These are phyloP conservation scores for Scaptomyza reducta DNA, from an alignment of 2,888 invertebrate species.

Conservation along the genomic window DNA sequence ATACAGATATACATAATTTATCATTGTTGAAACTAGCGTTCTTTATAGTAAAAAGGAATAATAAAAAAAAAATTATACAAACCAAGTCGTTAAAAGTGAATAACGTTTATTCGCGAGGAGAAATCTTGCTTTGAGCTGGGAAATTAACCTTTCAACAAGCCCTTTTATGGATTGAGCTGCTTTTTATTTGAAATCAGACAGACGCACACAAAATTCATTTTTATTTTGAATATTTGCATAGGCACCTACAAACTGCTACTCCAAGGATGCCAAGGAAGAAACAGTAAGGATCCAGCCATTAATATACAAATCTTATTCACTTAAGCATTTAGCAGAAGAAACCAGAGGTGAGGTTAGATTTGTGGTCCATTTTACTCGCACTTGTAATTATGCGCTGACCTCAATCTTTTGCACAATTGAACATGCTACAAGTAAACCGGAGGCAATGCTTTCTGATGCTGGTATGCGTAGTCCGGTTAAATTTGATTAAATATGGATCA, in stretches of 20 bases:
- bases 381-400: conserved; percentile 94
- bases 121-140: background rate
- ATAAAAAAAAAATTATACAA: conserved; percentile 50
- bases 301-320: background rate
- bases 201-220: background rate
- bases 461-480: conserved; percentile 99
- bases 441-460: conserved; percentile 95
- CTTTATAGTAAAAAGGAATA: conserved; percentile 61
- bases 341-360: conserved; percentile 23
- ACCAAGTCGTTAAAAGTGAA: background rate
- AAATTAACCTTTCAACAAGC: background rate
- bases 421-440: conserved; percentile 91
- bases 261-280: conserved; percentile 5
- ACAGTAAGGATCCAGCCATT: background rate
- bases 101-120: background rate
- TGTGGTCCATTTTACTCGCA: conserved; percentile 85
- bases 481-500: conserved; percentile 86
- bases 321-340: background rate
- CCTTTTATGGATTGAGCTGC: no score
- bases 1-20: conserved; percentile 59
- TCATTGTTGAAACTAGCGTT: conserved; percentile 72
- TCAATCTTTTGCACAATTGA: conserved; percentile 99
- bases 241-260: conserved; percentile 8
- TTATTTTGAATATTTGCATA: conserved; percentile 17
- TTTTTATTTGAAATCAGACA: conserved; percentile 1